Conservation (phyloP, 2,888 invertebrate genomes). For the Germaria angustata region DNA sequence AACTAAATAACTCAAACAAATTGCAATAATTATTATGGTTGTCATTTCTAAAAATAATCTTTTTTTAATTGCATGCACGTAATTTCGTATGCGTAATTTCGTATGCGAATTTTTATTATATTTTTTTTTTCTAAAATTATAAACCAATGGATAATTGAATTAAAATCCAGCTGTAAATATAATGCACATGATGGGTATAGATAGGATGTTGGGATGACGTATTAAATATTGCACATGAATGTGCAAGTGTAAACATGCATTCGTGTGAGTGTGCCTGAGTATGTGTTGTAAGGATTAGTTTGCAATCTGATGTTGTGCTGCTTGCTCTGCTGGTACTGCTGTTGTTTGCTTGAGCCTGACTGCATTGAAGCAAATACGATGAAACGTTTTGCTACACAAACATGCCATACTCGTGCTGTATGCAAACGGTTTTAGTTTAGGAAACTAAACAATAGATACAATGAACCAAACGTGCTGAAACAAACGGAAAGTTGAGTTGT, state of each 20-base stretch:
- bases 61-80: not conserved
- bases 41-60: not conserved
- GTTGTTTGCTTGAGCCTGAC: not conserved
- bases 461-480: conserved; percentile 52
- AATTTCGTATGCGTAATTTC: conserved; percentile 55
- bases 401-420: conserved; percentile 11
- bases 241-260: too few relatives aligned
- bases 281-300: conserved; percentile 31
- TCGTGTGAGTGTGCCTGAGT: not conserved
- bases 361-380: not conserved
- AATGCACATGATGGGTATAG: not conserved
- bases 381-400: conserved; percentile 17
- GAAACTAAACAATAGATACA: conserved; percentile 53
- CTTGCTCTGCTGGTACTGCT: not conserved
- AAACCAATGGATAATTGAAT: conserved; percentile 59
- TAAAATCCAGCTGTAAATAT: conserved; percentile 48
- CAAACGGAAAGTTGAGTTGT: not conserved
- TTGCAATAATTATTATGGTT: not conserved
- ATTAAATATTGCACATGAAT: not conserved
- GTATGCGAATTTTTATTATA: conserved; percentile 41
- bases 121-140: conserved; percentile 13
- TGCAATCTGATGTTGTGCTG: conserved; percentile 14
- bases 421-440: conserved; percentile 23
- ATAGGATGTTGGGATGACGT: not conserved
- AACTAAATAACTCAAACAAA: not conserved